A percentile compares a stretch with the other conserved stretches of the same genome.
These are phyloP conservation scores for Struthio camelus DNA, from an alignment of 2,113 vertebrate species.

Conservation along the genomic window DNA sequence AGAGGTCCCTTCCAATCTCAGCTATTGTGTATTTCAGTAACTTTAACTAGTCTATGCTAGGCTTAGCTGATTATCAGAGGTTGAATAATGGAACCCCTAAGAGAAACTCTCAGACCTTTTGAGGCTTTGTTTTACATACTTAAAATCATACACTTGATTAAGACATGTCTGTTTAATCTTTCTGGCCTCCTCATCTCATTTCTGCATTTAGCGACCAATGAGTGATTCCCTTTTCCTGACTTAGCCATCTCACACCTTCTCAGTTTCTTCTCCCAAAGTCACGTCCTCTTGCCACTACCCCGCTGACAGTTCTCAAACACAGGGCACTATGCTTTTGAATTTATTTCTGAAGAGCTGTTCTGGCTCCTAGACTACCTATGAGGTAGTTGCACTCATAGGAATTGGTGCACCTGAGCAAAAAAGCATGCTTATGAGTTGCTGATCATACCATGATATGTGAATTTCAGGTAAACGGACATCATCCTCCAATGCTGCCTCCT, in stretches of 20 bases:
- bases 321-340: not conserved
- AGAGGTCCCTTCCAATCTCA: not conserved
- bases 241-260: not conserved
- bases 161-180: not conserved
- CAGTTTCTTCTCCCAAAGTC: not conserved
- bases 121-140: not conserved
- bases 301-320: not conserved
- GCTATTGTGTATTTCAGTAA: not conserved
- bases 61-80: not conserved
- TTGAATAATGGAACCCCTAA: not conserved
- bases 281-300: accelerated
- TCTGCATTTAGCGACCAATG: not conserved
- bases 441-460: not conserved
- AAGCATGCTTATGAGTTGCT: not conserved
- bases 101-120: not conserved
- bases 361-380: too few relatives aligned
- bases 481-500: accelerated
- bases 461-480: not conserved
- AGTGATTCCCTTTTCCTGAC: not conserved
- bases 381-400: not conserved
- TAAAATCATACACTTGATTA: not conserved
- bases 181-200: not conserved
- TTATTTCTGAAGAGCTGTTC: not conserved
- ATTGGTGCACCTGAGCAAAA: not conserved
- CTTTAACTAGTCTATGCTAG: not conserved